A percentile compares a stretch with the other conserved stretches of the same genome.
Evolutionary conservation across 2,113 vertebrate genomes (phyloP).

Genomic region (Athene cunicularia): DNA sequence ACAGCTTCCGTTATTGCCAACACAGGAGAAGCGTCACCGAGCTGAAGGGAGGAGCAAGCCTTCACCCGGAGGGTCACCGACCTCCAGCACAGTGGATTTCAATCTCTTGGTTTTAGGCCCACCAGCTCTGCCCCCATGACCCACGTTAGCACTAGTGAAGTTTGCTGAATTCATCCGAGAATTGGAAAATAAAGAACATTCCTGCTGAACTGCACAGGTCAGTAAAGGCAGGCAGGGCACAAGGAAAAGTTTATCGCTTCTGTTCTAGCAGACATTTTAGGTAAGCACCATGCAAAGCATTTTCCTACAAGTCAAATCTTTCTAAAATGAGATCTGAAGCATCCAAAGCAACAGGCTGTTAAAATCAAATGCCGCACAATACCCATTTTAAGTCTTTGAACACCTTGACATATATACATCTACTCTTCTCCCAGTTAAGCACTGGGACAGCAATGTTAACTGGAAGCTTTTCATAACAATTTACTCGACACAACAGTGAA

Average conservation of each 20-base stretch:
- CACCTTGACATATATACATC: not conserved
- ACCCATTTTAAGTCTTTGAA: not conserved
- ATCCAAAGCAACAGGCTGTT: not conserved
- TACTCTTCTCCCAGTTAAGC: not conserved
- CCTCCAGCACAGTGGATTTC: not conserved
- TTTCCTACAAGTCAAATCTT: not conserved
- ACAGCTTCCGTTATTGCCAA: not conserved
- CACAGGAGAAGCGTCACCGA: not conserved
- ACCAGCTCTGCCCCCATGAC: conserved; percentile 1
- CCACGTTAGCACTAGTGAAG: not conserved
- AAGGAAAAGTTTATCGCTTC: not conserved
- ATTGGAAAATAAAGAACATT: conserved; percentile 6
- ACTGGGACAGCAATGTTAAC: not conserved
- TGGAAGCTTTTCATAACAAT: not conserved
- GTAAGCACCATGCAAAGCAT: conserved; percentile 50
- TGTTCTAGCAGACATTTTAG: not conserved
- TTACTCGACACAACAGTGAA: not conserved
- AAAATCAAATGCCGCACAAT: not conserved
- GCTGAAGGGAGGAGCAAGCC: not conserved
- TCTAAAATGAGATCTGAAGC: not conserved
- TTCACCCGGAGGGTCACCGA: not conserved
- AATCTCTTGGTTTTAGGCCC: not conserved
- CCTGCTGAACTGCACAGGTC: not conserved
- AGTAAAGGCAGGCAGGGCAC: not conserved
- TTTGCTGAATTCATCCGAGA: not conserved